phyloP scores from a whole-genome alignment of 2,797 vertebrate species.

The Ambastaia sidthimunki region DNA sequence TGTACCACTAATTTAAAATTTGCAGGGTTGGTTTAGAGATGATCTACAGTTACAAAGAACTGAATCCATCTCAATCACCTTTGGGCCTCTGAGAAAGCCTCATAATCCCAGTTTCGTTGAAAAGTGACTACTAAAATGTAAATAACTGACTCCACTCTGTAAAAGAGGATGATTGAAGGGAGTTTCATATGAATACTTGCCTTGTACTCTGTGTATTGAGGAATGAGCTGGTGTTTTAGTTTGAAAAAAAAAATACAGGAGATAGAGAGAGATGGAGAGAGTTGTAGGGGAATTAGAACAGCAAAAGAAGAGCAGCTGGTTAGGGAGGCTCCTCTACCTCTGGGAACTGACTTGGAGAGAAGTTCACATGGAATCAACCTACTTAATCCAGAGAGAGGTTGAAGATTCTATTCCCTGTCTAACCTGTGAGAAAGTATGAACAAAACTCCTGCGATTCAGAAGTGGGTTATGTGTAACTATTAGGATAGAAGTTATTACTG shows the following conservation, averaged over 20 bases:
- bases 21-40: not conserved
- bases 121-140: not conserved
- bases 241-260: too few species aligned
- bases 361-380: conserved; percentile 53
- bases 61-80: not conserved
- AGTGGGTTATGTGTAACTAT: conserved; percentile 25
- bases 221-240: conserved; percentile 22
- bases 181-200: conserved; percentile 9
- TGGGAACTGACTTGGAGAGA: conserved; percentile 53
- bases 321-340: conserved; percentile 44
- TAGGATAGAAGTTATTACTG: conserved; percentile 7
- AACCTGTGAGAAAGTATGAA: conserved; percentile 5
- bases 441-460: conserved; percentile 2
- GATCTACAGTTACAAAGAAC: not conserved
- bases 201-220: conserved; percentile 10
- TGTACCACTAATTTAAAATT: not conserved
- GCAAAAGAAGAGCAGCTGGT: conserved; percentile 54
- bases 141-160: conserved; percentile 10
- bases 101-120: not conserved
- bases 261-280: conserved; percentile 10
- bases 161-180: conserved; percentile 21
- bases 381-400: not conserved
- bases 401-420: conserved; percentile 20
- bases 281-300: conserved; percentile 45
- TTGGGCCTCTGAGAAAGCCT: not conserved